Base-by-base conservation (phyloP, 2,797 vertebrate species). In the Labroides dimidiatus region DNA sequence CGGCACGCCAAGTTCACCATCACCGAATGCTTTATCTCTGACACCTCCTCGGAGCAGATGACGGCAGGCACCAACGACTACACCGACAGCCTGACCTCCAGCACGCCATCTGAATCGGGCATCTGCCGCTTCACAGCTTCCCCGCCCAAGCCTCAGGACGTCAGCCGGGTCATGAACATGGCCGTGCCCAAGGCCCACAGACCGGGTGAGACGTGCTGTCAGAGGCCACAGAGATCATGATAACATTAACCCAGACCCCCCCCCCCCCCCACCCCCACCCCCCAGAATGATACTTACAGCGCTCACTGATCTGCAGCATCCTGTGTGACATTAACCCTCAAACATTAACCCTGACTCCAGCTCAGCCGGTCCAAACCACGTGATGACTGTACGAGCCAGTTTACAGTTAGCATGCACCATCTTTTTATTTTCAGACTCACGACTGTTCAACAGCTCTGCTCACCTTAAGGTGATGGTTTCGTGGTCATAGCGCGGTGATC, bases 1-100 rank as follows among this genome's bases (percentile, higher is more conserved):
- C 92, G 97, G 57, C 97, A 99, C 4, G 98, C 97, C 90, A 99
- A 99, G 90, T 99, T 99, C 94, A 99, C 97, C 91, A 98, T 99
- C 93, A 99, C 98, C 0, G 98, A 99, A 76, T 99, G 98, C 94
- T 99, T 99, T 95, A 98, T 99, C 84, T 99, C 98, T 4, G 98
- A 99, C 94, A 99, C 98, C 0, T 99, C 98, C 0, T 99, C 97
- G 0, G 98, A 99, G 91, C 98, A 99, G 93, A 94, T 99, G 93
- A 98, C 98, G 24, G 97, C 97, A 64, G 97, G 97, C 92, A 98
- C 97, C 87, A 98, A 98, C 8, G 97, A 99, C 92, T 99, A 99
- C 94, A 98, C 98, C 2, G 97, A 98, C 95, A 99, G 98, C 86
- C 93, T 99, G 90, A 96, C 98, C 70, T 99, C 97, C 90, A 99